Evolutionary conservation across 2,113 vertebrate species (phyloP), one percentile per base, ranked within the genome.

Genomic region (Ardeotis arabs): DNA sequence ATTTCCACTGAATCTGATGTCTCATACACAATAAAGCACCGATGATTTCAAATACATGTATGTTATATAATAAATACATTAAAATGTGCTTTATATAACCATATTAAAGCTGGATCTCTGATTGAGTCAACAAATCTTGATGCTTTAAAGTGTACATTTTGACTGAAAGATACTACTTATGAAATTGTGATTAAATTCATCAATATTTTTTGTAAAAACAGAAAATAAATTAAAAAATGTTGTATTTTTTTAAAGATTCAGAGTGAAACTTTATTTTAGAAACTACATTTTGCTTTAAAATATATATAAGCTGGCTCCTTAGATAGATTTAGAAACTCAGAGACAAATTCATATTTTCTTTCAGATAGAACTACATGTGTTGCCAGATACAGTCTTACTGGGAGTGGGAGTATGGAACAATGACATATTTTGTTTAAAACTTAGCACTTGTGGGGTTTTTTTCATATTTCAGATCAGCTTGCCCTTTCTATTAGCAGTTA

Each of bases 311-410:
- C 7, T 52, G 33, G 5, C 6, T 66, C 7, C 28, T 76, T 20
- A 37, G 9, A n/a, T 12, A 62, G 13, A 56, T 84, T 73, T 84
- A 35, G 70, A 52, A 80, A 28, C 22, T 55, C 10, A 49, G 13
- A 31, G 1, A 73, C 80, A 82, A 89, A 56, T 3, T 0, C 53
- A 5, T 44, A 62, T 52, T 89, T 91, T 13, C 25, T 76, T 77
- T 60, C 55, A 56, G 20, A 14, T n/a, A 52, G 44, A 84, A 35
- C 15, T 59, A 58, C n/a, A 18, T 29, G 0, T 0, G 0, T 56
- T 68, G 18, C 29, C 73, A 0, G 0, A 23, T 35, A 52, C 7
- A 85, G 63, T 15, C 9, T n/a, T 68, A 12, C 10, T 45, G 31
- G 6, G 9, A 27, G 13, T 59, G 4, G 12, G 5, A 84, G 9